phyloP scores from a whole-genome alignment of 2,888 invertebrate genomes.

The Xanthia icteritia region DNA sequence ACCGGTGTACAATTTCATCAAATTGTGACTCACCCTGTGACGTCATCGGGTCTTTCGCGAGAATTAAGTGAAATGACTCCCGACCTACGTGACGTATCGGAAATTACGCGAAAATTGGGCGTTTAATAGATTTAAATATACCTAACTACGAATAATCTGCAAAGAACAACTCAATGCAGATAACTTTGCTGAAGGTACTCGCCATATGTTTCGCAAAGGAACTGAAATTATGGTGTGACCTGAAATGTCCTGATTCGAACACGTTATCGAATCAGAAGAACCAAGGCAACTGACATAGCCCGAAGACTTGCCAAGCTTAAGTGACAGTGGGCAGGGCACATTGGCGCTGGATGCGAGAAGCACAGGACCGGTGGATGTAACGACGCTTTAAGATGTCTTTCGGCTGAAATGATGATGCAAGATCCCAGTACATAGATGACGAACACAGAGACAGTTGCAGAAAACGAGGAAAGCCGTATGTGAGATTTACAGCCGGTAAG shows the following conservation, averaged over 20 bases:
- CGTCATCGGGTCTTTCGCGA: constrained; percentile 13
- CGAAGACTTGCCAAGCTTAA: background rate
- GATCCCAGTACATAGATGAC: background rate
- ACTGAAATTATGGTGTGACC: background rate
- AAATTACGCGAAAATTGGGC: background rate
- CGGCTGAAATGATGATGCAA: background rate
- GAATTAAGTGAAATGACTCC: constrained; percentile 10
- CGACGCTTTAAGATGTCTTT: background rate
- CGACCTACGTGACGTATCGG: constrained; percentile 23
- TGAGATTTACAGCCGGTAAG: background rate
- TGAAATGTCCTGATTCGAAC: background rate
- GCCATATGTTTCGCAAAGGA: background rate
- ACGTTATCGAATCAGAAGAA: background rate
- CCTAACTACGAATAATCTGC: background rate
- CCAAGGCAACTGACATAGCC: background rate
- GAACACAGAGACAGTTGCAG: background rate
- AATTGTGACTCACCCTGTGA: constrained; percentile 34
- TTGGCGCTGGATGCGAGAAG: background rate
- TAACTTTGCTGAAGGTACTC: too few species aligned
- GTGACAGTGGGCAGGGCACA: background rate
- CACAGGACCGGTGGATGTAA: background rate
- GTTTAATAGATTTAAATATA: background rate
- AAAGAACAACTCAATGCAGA: background rate
- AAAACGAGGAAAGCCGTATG: background rate
- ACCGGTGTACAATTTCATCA: constrained; percentile 21